phyloP scores from a whole-genome alignment of 2,113 vertebrate genomes.

The Ceyx cyanopectus region DNA sequence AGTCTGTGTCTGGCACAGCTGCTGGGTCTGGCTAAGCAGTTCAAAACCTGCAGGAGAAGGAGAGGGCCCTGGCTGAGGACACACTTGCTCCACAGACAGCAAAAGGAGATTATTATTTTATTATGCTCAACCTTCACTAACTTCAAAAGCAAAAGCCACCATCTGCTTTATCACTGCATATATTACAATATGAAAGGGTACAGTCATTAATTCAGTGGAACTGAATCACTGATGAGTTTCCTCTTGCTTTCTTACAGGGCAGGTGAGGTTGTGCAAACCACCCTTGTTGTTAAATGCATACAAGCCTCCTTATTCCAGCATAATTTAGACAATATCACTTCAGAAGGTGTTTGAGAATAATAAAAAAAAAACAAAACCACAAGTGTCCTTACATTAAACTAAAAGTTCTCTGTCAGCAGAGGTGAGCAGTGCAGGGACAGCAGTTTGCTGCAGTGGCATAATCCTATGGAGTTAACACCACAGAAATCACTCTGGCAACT shows the following conservation, averaged over 20 bases:
- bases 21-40: rapidly evolving
- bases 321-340: not conserved
- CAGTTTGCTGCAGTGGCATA: not conserved
- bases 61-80: not conserved
- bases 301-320: not conserved
- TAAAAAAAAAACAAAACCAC: not conserved
- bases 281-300: not conserved
- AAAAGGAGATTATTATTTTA: not conserved
- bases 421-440: not conserved
- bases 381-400: not conserved
- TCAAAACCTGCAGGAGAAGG: not conserved
- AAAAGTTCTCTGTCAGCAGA: not conserved
- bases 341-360: not conserved
- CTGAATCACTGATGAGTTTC: not conserved
- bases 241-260: not conserved
- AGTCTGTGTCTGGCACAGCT: not conserved
- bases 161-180: not conserved
- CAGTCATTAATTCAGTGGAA: not conserved
- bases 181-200: not conserved
- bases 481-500: not conserved
- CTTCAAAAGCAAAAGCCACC: not conserved
- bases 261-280: not conserved
- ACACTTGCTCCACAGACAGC: not conserved
- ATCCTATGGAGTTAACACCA: not conserved
- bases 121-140: not conserved